Base-by-base conservation (phyloP, 2,888 invertebrate species). In the Zaprionus lineosus region DNA sequence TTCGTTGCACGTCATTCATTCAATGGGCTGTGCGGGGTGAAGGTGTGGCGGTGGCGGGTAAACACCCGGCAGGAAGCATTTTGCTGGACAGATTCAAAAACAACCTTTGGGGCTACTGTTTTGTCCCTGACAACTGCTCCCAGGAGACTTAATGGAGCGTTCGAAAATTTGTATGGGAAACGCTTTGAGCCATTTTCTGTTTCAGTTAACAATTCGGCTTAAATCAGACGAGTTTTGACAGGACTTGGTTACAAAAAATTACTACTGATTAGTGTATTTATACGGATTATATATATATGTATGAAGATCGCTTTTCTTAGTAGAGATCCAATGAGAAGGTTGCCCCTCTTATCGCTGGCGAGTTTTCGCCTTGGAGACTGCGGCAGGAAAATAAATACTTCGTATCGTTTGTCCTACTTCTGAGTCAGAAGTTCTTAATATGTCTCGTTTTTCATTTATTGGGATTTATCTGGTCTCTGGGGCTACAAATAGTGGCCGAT, bases 91-190 rank as follows among this genome's bases (percentile, higher is more conserved):
- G 51, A 50, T 52, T 16, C 55, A n/a, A n/a, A n/a, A 46, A 37
- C 37, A 44, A 40, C 15, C 12, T 58, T 63, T 59, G 46, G 34
- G 57, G 12, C 24, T 21, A 18, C 5, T n/a, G n/a, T n/a, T n/a
- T n/a, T n/a, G n/a, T n/a, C n/a, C n/a, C n/a, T n/a, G n/a, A n/a
- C n/a, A n/a, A n/a, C n/a, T 3, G 34, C 55, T 74, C 71, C 57
- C 76, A 75, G 79, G 72, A 76, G 56, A 60, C 29, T 68, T 84
- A 84, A 79, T 79, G 84, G 81, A 68, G 84, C 84, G 68, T 71
- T 65, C 55, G 39, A 41, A 74, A 81, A 81, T 81, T 79, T 61
- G 76, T 61, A 61, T 81, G 84, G 44, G 78, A 76, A 63, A 24
- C 59, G 57, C 28, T 41, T 57, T 48, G 51, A 28, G n/a, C 31